Base-by-base conservation (phyloP, 2,888 invertebrate species). In the Odontocerum albicorne region DNA sequence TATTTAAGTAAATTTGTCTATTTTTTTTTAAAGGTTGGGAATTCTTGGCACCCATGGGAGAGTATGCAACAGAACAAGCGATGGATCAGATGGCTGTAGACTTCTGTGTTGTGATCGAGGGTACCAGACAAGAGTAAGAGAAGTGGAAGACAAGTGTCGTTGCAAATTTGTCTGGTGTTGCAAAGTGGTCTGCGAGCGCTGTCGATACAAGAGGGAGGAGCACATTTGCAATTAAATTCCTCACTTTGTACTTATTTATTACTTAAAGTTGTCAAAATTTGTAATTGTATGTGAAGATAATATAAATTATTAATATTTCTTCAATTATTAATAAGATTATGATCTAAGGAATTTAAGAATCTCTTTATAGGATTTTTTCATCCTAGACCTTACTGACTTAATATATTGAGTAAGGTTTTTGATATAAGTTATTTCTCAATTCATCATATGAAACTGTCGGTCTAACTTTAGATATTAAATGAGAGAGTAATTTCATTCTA, bases 91-190 rank as follows among this genome's bases (percentile, higher is more conserved):
- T 66, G 92, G 93, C 13, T 94, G 94, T 70, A 82, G 87, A 10
- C 75, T 94, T 35, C 81, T 94, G 46, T 94, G 94, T 74, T 94
- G 94, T 70, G 93, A 92, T 1, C 81, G 94, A 53, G 93, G 94
- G 8, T 91, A 90, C 72, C 90, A 91, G 68, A 93, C 92, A 3
- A 74, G 90, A 51, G 86, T 92, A 2, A 79, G 86, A 31, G 88
- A 91, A 65, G 88, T 91, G 57, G 87, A 87, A 65, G 91, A 92
- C 68, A 92, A 93, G 70, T 94, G 94, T 73, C 85, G 88, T 66
- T 94, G 94, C 70, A 85, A 87, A 63, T 94, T 94, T 70, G 89
- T 91, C 56, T 94, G 93, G 93, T 94, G 94, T 74, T 94, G 94
- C 73, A 82, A 86, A 62, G 93, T 94, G 2, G 85, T 87, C 65